Base-by-base conservation (phyloP, 2,888 invertebrate genomes). In the Hydrotaea diabolus region DNA sequence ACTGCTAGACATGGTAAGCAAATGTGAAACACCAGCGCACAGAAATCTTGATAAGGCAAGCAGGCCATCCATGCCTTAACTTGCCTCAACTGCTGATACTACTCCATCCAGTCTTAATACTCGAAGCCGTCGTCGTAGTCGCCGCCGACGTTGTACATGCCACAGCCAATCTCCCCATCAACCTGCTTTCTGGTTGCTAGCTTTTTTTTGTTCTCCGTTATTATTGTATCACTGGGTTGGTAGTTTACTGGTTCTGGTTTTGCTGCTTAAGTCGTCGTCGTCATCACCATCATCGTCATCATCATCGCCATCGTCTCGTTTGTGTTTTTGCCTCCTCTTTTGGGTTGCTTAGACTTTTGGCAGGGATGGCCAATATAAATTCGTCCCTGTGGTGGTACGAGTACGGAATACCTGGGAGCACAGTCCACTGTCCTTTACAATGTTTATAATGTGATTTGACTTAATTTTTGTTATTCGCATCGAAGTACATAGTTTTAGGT, bases 171-270 rank as follows among this genome's bases (percentile, higher is more conserved):
- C 81, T 76, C 72, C 72, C 76, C 81, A 84, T 79, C 81, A 78
- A 84, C 83, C 80, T 84, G 80, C 71, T 84, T 84, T 72, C 81
- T 72, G 23, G n/a, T 72, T 73, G 31, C 69, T 77, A 39, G 46
- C 57, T n/a, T 53, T 75, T 31, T 26, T 21, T 78, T 59, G 39
- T 55, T 62, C 74, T 81, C 53, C 76, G 83, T 80, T 80, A 72
- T 83, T 69, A 46, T 19, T 84, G 82, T 85, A 83, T 86, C 81
- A 84, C 81, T 85, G 82, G 89, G 88, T 87, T 89, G 87, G 86
- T 88, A 87, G 88, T 89, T 88, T 89, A 89, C 86, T 89, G 88
- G 89, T 89, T 88, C 86, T 89, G 88, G 89, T 89, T 88, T 85
- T 80, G 62, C 74, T 75, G 80, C 53, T 64, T 71, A 72, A 17